Conservation (phyloP, 2,888 invertebrate genomes). For the Isoperla grammatica region DNA sequence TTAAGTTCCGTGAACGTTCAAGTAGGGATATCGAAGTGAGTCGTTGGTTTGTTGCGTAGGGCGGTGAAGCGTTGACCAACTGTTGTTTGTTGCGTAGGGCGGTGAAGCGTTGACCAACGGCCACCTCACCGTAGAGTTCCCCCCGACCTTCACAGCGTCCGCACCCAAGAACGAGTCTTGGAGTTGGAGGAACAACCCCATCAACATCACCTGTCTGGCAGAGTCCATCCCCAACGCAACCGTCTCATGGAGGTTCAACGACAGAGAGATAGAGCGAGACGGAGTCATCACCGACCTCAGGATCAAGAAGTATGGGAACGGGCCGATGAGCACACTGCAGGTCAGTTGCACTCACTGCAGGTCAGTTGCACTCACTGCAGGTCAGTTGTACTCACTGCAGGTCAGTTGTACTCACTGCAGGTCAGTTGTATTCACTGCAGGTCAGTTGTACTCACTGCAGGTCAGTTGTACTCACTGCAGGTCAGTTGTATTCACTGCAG, state of each 20-base stretch:
- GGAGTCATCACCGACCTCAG: conserved; percentile 44
- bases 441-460: too few species aligned
- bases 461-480: too few species aligned
- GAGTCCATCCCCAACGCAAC: conserved; percentile 86
- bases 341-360: conserved; percentile 32
- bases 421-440: too few species aligned
- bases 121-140: conserved; percentile 76
- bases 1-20: too few species aligned
- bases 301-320: conserved; percentile 57
- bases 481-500: too few species aligned
- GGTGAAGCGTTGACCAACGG: conserved; percentile 71
- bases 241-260: conserved; percentile 68
- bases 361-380: too few species aligned
- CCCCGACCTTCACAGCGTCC: conserved; percentile 69
- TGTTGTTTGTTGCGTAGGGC: conserved; percentile 51
- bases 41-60: too few species aligned
- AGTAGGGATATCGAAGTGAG: too few species aligned
- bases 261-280: conserved; percentile 38
- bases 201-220: conserved; percentile 83
- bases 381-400: too few species aligned
- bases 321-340: conserved; percentile 63
- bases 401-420: too few species aligned
- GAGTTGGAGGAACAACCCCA: conserved; percentile 76
- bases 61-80: too few species aligned
- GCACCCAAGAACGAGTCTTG: conserved; percentile 58